Evolutionary conservation across 2,888 invertebrate genomes (phyloP).

Genomic region (Leptinotarsa haldemani): DNA sequence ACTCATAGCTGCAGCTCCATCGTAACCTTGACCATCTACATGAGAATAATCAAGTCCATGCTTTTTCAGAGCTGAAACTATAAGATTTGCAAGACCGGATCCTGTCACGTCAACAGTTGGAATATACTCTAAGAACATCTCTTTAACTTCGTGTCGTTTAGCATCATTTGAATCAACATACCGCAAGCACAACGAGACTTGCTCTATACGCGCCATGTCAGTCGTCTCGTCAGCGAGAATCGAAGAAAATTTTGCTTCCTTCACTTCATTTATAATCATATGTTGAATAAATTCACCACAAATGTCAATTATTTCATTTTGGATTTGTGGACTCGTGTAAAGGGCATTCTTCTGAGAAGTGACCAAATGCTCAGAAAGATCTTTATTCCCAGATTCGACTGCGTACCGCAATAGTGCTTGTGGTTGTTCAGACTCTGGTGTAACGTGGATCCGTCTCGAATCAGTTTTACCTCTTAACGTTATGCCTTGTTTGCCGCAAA

Average conservation of each 20-base stretch:
- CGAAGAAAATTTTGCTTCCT: conserved; percentile 11
- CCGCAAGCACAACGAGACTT: too few species aligned
- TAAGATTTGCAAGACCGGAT: conserved; percentile 20
- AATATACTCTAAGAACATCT: too few species aligned
- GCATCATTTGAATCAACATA: too few species aligned
- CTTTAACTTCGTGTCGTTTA: too few species aligned
- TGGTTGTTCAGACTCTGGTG: conserved; percentile 8
- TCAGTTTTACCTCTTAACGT: too few species aligned
- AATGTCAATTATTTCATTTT: neutral
- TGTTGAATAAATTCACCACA: conserved; percentile 20
- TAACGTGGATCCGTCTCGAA: neutral
- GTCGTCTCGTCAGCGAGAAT: conserved; percentile 22
- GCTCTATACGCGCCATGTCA: neutral
- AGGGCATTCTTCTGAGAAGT: conserved; percentile 22
- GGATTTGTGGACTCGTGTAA: conserved; percentile 12
- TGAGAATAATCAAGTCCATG: conserved; percentile 18
- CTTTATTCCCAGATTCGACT: too few species aligned
- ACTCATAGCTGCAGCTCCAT: conserved; percentile 29
- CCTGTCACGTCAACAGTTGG: too few species aligned
- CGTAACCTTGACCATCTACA: conserved; percentile 21
- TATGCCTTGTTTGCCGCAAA: too few species aligned
- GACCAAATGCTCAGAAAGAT: neutral
- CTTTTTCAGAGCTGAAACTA: conserved; percentile 19
- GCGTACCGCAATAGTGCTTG: neutral
- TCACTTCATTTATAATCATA: conserved; percentile 2